A percentile compares a stretch with the other conserved stretches of the same genome.
Conservation (phyloP, 2,888 invertebrate species). For the Pecten maximus region DNA sequence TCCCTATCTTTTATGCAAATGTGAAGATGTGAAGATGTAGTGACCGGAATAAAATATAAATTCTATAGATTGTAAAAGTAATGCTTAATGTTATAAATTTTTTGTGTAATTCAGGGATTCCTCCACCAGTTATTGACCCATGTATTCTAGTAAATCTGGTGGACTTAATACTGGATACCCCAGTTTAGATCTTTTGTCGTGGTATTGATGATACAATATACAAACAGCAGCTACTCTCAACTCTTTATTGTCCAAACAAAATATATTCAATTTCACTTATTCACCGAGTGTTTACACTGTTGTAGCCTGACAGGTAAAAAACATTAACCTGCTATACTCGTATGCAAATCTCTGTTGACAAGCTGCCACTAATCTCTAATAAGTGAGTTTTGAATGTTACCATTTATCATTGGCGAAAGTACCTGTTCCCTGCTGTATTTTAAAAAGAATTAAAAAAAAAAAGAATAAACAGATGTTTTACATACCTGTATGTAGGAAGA, state of each 20-base stretch:
- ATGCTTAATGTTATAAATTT: neutral
- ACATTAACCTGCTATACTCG: neutral
- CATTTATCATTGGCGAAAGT: neutral
- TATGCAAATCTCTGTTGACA: neutral
- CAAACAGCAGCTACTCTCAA: neutral
- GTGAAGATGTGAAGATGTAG: neutral
- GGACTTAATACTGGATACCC: neutral
- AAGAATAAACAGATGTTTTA: too few relatives aligned
- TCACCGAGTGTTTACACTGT: neutral
- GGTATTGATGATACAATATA: neutral
- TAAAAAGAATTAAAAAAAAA: neutral
- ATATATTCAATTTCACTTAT: neutral
- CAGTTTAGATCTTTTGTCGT: neutral
- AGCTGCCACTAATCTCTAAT: neutral
- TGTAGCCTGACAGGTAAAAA: neutral
- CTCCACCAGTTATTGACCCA: neutral
- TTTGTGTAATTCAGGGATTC: neutral
- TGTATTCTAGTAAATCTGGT: neutral
- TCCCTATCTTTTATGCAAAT: neutral
- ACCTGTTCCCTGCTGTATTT: neutral
- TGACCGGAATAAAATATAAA: neutral
- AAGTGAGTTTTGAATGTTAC: neutral
- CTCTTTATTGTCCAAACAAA: neutral
- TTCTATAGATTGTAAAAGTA: neutral
- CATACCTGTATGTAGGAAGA: neutral